Conservation (phyloP, 2,797 vertebrate genomes). For the Mallotus villosus region DNA sequence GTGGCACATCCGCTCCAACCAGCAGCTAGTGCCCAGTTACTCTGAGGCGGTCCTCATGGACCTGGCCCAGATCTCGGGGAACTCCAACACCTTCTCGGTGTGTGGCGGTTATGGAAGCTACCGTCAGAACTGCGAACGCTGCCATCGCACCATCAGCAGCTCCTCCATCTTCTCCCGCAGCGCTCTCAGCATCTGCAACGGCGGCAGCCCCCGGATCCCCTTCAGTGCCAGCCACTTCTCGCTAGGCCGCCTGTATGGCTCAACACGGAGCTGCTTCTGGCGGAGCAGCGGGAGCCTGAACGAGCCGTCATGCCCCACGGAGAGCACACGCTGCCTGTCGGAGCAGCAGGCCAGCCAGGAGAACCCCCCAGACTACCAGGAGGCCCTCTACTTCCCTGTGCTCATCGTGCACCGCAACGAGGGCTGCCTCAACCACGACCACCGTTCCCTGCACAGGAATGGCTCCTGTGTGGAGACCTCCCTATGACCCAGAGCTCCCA, state of each 20-base stretch:
- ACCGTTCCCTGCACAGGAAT: slow-evolving; percentile 89
- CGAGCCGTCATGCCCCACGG: slow-evolving; percentile 83
- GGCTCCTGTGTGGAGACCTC: slow-evolving; percentile 96
- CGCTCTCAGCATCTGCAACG: slow-evolving; percentile 86
- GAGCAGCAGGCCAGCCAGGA: slow-evolving; percentile 82
- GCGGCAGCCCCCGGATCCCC: slow-evolving; percentile 85
- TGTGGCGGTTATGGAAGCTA: slow-evolving; percentile 80
- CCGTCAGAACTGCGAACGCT: slow-evolving; percentile 92
- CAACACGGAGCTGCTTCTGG: slow-evolving; percentile 91
- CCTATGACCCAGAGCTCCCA: slow-evolving; percentile 75
- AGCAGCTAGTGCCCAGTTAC: slow-evolving; percentile 97
- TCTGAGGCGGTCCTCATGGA: slow-evolving; percentile 97
- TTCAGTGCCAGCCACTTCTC: slow-evolving; percentile 95
- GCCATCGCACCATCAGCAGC: slow-evolving; percentile 92
- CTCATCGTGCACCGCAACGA: slow-evolving; percentile 96
- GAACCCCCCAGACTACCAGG: slow-evolving; percentile 92
- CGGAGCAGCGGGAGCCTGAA: slow-evolving; percentile 91
- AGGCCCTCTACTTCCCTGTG: slow-evolving; percentile 90
- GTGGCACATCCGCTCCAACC: slow-evolving; percentile 99
- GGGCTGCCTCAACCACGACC: slow-evolving; percentile 91
- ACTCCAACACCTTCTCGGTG: slow-evolving; percentile 75
- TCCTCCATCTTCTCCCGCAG: slow-evolving; percentile 98
- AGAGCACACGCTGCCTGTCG: slow-evolving; percentile 88
- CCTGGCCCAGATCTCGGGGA: slow-evolving; percentile 79
- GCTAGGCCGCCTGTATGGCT: slow-evolving; percentile 87